Percentiles rank a stretch among this genome's conserved stretches.
Conservation (phyloP, 1,140 invertebrate genomes). For the Lepidurus arcticus region DNA sequence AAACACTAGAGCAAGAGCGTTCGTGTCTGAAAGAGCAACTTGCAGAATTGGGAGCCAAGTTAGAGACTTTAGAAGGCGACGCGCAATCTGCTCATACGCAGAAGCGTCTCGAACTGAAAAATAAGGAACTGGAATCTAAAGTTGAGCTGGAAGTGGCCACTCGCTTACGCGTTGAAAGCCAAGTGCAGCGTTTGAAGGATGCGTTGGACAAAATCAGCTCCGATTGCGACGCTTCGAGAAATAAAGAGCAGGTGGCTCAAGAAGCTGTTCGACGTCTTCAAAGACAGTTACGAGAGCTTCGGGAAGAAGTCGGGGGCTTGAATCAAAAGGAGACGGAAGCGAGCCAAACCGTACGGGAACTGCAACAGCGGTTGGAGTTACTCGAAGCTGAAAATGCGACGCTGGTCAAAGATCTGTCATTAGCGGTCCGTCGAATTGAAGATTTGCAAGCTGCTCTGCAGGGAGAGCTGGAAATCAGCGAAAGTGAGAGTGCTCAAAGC, state of each 20-base stretch:
- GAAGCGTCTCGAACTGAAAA: conserved; percentile 63
- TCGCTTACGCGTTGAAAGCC: conserved; percentile 49
- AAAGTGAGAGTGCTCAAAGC: conserved; percentile 30
- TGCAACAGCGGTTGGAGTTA: conserved; percentile 62
- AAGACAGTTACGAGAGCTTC: conserved; percentile 59
- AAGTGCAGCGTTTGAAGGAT: conserved; percentile 74
- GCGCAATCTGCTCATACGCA: conserved; percentile 66
- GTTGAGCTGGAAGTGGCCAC: conserved; percentile 65
- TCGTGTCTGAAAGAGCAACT: conserved; percentile 68
- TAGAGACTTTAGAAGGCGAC: conserved; percentile 74
- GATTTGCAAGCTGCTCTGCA: conserved; percentile 79
- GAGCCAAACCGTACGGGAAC: conserved; percentile 58
- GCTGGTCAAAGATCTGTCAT: conserved; percentile 60
- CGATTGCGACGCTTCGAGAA: conserved; percentile 62
- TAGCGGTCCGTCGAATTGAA: conserved; percentile 75
- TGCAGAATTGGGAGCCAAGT: conserved; percentile 62
- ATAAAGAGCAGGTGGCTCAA: conserved; percentile 65
- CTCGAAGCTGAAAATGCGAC: conserved; percentile 58
- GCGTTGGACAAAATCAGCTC: conserved; percentile 68
- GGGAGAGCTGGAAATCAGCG: conserved; percentile 46
- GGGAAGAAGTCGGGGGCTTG: conserved; percentile 60
- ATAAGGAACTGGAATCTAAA: conserved; percentile 81
- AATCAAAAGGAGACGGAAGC: conserved; percentile 65
- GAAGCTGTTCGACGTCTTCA: conserved; percentile 69
- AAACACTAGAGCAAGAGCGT: conserved; percentile 68